Percentiles rank a stretch among this genome's conserved stretches.
phyloP scores from a whole-genome alignment of 2,797 vertebrate species.

The Pampus argenteus region DNA sequence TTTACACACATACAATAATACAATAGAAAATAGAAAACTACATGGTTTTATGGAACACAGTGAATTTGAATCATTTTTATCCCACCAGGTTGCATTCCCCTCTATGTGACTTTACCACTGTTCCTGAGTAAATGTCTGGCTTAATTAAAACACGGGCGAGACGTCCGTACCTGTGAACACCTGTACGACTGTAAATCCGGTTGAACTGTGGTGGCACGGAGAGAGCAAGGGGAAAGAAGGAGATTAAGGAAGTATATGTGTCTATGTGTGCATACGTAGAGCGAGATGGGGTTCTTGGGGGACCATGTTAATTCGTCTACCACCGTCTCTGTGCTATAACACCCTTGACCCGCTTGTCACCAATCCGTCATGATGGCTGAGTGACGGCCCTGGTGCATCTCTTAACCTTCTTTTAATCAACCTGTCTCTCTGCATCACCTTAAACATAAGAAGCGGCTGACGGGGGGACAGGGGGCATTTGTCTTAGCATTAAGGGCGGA shows the following conservation, averaged over 20 bases:
- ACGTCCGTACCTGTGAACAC: constrained; percentile 54
- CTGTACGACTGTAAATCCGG: constrained; percentile 71
- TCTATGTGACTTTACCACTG: constrained; percentile 63
- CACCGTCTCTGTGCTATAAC: constrained; percentile 44
- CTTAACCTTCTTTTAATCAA: constrained; percentile 87
- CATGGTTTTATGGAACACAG: constrained; percentile 31
- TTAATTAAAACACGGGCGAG: constrained; percentile 69
- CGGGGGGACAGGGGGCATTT: constrained; percentile 72
- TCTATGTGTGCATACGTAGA: neutral
- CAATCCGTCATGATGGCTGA: constrained; percentile 76
- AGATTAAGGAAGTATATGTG: constrained; percentile 13
- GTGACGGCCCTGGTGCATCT: constrained; percentile 76
- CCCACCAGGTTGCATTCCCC: constrained; percentile 40
- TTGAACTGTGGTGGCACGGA: constrained; percentile 27
- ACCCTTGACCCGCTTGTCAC: constrained; percentile 80
- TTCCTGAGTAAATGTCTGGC: constrained; percentile 54
- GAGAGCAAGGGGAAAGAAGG: constrained; percentile 30
- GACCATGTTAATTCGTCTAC: constrained; percentile 53
- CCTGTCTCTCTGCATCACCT: constrained; percentile 83
- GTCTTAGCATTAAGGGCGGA: constrained; percentile 81
- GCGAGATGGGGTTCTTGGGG: constrained; percentile 30
- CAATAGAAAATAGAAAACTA: neutral
- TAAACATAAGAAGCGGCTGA: constrained; percentile 73
- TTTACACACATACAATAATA: neutral
- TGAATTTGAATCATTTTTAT: constrained; percentile 54